Evolutionary conservation across 1,140 invertebrate species (phyloP), one percentile per base, ranked within the genome.

Genomic region (Bombus polaris): DNA sequence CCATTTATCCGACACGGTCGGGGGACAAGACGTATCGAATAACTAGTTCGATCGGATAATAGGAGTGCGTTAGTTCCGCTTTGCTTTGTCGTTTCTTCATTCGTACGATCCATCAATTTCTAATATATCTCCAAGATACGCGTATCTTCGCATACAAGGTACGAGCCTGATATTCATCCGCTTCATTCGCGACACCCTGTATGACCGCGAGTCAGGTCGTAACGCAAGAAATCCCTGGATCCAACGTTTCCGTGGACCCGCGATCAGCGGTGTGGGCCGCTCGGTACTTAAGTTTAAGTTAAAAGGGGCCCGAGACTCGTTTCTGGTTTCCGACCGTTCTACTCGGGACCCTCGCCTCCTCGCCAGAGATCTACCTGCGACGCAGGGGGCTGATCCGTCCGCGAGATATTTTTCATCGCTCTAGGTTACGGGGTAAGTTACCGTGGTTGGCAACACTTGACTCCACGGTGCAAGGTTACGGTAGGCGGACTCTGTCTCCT

Each of bases 371-470:
- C 47, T 79, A 79, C 82, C 65, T 44, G 82, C 62, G 37, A 57
- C 12, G 32, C 73, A 44, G 44, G 76, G 83, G 47, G 83, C 76
- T 71, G 83, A 84, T 84, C 62, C 59, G n/a, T 89, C 25, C 78
- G 72, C 57, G 87, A 47, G 75, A 62, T 89, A 90, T 90, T 90
- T 90, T 90, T 90, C 82, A 85, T 86, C 74, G 78, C 88, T 90
- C 86, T 90, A 83, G 89, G 89, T 90, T 90, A 90, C 87, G 88
- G 87, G 89, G 89, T 90, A 90, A 90, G 86, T 90, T 90, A 90
- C 89, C 82, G 87, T 87, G 89, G 86, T 88, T 86, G 86, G 89
- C 81, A 90, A 90, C 86, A 90, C 89, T 90, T 88, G 89, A 90
- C 83, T 90, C 89, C 83, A 39, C 70, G 86, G 86, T 88, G 89